Evolutionary conservation across 53 echinoderm and acorn worm genomes (phyloP).

Genomic region (Echinarachnius parma): DNA sequence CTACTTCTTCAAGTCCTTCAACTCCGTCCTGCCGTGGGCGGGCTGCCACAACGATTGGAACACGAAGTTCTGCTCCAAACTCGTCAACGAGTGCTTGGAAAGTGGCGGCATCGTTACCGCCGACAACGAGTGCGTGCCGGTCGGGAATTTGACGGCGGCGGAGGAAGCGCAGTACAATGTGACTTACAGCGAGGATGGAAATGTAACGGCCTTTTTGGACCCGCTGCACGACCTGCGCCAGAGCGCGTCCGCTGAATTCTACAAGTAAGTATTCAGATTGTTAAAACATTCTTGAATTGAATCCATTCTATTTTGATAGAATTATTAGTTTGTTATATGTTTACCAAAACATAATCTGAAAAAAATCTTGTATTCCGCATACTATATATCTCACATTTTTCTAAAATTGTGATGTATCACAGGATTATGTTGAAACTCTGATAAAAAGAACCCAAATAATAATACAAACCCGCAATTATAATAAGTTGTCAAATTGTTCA

Average conservation of each 20-base stretch:
- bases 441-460: no score
- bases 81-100: slow-evolving; percentile 55
- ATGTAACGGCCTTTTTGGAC: slow-evolving; percentile 22
- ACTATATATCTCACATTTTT: no score
- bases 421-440: no score
- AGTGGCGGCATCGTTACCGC: slow-evolving; percentile 58
- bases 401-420: no score
- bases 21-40: slow-evolving; percentile 57
- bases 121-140: slow-evolving; percentile 53
- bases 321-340: neutral
- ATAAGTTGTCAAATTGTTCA: no score
- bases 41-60: slow-evolving; percentile 68
- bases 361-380: no score
- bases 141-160: slow-evolving; percentile 42
- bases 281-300: neutral
- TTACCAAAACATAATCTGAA: no score
- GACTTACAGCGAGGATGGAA: slow-evolving; percentile 39
- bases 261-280: slow-evolving; percentile 25
- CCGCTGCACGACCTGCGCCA: slow-evolving; percentile 8
- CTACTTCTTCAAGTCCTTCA: slow-evolving; percentile 68
- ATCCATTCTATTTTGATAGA: neutral
- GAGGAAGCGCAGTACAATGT: slow-evolving; percentile 54
- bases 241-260: slow-evolving; percentile 37
- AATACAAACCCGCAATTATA: no score
- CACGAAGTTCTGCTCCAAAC: slow-evolving; percentile 53